Base-by-base conservation (phyloP, 1,140 invertebrate genomes). In the Camponotus vicinus region DNA sequence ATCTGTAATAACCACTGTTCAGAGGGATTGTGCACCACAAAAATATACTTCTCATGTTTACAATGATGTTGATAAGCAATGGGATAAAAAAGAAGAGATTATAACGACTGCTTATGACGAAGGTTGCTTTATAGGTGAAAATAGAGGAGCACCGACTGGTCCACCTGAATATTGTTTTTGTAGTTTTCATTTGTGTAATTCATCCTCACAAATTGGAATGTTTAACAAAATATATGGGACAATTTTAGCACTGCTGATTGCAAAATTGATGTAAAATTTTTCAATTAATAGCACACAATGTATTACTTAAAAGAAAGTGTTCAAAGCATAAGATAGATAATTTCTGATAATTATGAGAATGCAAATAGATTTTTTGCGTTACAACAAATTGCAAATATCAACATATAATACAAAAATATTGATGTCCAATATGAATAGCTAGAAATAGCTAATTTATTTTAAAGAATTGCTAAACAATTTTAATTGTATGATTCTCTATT, bases 21-120 rank as follows among this genome's bases (percentile, higher is more conserved):
- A 96, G 63, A 95, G 97, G 59, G 97, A 97, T 82, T 98, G 98
- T 91, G 97, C 97, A 0, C 93, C 96, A 1, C 98, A 98, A 91
- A 97, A 96, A 88, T 94, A 97, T 78, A 95, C 95, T 6, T 96
- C 96, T 85, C 96, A 96, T 18, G 88, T 89, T 7, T 94, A 94
- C 27, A 95, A 96, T 70, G 96, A 96, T 69, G 93, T 95, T 49
- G 95, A 97, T 77, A 95, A 95, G 2, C 89, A 92, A 59, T 98
- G 97, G 97, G 93, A 96, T 5, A 93, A 94, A 21, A 95, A 96
- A 87, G 95, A 96, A 32, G 94, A 96, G 82, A 94, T 98, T 6
- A 94, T 97, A 71, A 96, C 96, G 89, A 95, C 96, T 5, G 93
- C 93, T 1, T 98, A 97, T 89, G 82, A 94, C 34, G 96, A 97